phyloP scores from a whole-genome alignment of 2,113 vertebrate species.

The Sisor rabdophorus region DNA sequence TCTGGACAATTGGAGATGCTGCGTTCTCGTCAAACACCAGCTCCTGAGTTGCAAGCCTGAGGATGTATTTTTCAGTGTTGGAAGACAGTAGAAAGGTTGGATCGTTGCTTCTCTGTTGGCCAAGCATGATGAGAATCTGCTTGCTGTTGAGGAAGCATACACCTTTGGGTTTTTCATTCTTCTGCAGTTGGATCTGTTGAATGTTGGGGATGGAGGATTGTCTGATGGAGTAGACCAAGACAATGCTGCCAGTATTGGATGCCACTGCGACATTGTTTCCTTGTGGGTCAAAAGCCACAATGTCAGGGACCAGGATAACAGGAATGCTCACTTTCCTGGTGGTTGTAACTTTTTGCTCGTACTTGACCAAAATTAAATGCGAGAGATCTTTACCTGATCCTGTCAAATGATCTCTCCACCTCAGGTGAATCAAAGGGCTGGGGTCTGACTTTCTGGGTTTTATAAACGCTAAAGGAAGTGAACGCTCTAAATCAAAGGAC shows the following conservation, averaged over 20 bases:
- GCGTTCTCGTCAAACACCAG: slow-evolving; percentile 66
- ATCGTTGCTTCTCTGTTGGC: slow-evolving; percentile 81
- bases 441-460: slow-evolving; percentile 71
- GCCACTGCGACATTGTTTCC: slow-evolving; percentile 81
- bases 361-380: slow-evolving; percentile 86
- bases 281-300: slow-evolving; percentile 79
- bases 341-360: slow-evolving; percentile 80
- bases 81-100: slow-evolving; percentile 86
- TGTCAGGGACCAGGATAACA: slow-evolving; percentile 90
- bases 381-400: slow-evolving; percentile 88
- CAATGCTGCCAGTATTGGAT: slow-evolving; percentile 82
- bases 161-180: slow-evolving; percentile 87
- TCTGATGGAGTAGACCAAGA: slow-evolving; percentile 84
- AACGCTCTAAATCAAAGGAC: slow-evolving; percentile 67
- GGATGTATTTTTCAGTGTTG: slow-evolving; percentile 82
- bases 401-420: slow-evolving; percentile 75
- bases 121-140: slow-evolving; percentile 83
- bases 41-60: slow-evolving; percentile 76
- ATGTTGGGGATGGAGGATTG: slow-evolving; percentile 79
- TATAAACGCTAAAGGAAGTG: slow-evolving; percentile 53
- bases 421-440: slow-evolving; percentile 78
- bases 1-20: slow-evolving; percentile 45
- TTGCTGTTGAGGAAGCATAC: slow-evolving; percentile 84
- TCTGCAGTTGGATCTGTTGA: slow-evolving; percentile 85
- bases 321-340: slow-evolving; percentile 86